phyloP scores from a whole-genome alignment of 92 coral and sea anemone species.

The Hydrozoanthus gracilis region DNA sequence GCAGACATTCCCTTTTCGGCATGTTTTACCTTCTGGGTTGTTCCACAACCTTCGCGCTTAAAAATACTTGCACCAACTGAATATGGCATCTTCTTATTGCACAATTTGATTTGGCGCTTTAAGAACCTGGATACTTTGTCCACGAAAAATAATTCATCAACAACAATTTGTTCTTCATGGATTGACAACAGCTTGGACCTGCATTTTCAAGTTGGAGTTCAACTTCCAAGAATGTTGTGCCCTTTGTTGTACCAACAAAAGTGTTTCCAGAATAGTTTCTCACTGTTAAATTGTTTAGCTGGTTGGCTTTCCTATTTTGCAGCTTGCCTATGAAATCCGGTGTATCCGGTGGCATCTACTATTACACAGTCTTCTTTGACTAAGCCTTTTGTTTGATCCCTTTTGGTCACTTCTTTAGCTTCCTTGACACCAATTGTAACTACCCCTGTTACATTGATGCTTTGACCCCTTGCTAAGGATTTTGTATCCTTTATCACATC shows the following conservation, averaged over 20 bases:
- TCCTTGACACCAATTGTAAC: slow-evolving; percentile 31
- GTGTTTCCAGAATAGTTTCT: slow-evolving; percentile 42
- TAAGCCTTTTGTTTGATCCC: slow-evolving; percentile 42
- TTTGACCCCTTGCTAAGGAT: slow-evolving; percentile 48
- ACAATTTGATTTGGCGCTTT: slow-evolving; percentile 41
- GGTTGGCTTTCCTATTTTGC: slow-evolving; percentile 18
- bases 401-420: slow-evolving; percentile 53
- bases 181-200: too few relatives aligned
- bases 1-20: slow-evolving; percentile 63
- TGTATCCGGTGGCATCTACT: slow-evolving; percentile 56
- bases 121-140: slow-evolving; percentile 33
- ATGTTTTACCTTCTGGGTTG: slow-evolving; percentile 42
- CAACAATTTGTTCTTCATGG: neutral
- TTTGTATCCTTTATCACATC: too few relatives aligned
- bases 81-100: slow-evolving; percentile 35
- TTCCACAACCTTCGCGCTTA: slow-evolving; percentile 35
- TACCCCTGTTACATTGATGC: slow-evolving; percentile 47
- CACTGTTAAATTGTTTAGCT: slow-evolving; percentile 35
- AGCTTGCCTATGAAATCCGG: slow-evolving; percentile 45
- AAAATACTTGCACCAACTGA: slow-evolving; percentile 20
- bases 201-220: neutral
- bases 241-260: slow-evolving; percentile 26
- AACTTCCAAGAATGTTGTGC: slow-evolving; percentile 16
- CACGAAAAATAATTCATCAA: slow-evolving; percentile 42
- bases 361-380: slow-evolving; percentile 59